A percentile compares a stretch with the other conserved stretches of the same genome.
These are phyloP conservation scores for Cyclophora albipunctata DNA, from an alignment of 2,888 invertebrate species.

Conservation along the genomic window DNA sequence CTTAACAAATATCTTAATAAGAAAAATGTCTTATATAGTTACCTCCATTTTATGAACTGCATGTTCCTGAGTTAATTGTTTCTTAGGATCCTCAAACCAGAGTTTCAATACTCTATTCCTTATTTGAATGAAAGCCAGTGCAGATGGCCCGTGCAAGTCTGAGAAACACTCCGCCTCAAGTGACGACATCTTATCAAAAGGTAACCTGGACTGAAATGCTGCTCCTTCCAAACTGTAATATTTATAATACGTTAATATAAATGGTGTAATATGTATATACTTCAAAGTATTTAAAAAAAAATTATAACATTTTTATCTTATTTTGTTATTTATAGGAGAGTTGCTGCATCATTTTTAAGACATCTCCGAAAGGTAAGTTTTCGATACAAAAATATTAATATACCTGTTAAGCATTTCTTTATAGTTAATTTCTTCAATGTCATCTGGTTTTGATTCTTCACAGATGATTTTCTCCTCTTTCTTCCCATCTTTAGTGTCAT, in stretches of 20 bases:
- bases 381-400: too few species aligned
- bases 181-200: slow-evolving; percentile 95
- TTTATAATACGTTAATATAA: not conserved
- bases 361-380: too few species aligned
- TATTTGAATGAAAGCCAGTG: slow-evolving; percentile 92
- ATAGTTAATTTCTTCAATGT: slow-evolving; percentile 78
- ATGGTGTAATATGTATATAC: not conserved
- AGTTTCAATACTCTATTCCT: slow-evolving; percentile 93
- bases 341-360: too few species aligned
- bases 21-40: not conserved
- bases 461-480: slow-evolving; percentile 31
- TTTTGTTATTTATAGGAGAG: too few species aligned
- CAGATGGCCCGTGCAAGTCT: slow-evolving; percentile 89
- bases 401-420: slow-evolving; percentile 67
- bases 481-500: slow-evolving; percentile 64
- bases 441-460: slow-evolving; percentile 51
- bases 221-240: slow-evolving; percentile 87
- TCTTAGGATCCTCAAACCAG: slow-evolving; percentile 97
- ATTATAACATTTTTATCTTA: too few species aligned
- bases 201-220: slow-evolving; percentile 94
- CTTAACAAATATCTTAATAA: too few species aligned
- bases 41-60: slow-evolving; percentile 86
- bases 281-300: not conserved
- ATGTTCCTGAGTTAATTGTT: slow-evolving; percentile 89
- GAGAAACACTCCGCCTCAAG: slow-evolving; percentile 95